Evolutionary conservation across 1,140 invertebrate genomes (phyloP), one percentile per base, ranked within the genome.

Genomic region (Battus philenor): DNA sequence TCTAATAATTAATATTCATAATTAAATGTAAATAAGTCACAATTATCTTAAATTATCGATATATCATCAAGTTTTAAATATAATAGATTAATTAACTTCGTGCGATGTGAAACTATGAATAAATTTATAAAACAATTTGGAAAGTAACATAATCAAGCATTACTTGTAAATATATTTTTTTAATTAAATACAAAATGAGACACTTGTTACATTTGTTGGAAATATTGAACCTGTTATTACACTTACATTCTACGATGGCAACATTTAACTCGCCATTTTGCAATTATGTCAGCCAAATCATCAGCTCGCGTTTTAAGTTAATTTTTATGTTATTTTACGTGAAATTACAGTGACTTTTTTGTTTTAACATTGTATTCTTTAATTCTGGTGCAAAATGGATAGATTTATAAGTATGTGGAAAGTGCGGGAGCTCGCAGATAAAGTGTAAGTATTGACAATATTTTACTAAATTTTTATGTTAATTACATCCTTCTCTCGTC

Each of bases 341-440:
- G 49, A 63, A 70, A 64, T 71, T 71, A 54, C 49, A 61, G 71
- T 77, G 69, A 54, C 71, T 73, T 71, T 73, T 52, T 53, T 41
- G 16, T 68, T 70, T 73, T 51, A n/a, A 53, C 59, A 62, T 32
- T 46, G 50, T 31, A 50, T 32, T 50, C 41, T 48, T 41, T 47
- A 41, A 59, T 46, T 50, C 64, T 68, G 54, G 47, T 63, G 56
- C 55, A 54, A 77, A 70, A 90, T 90, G 89, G 90, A 91, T 75
- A 90, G 90, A 73, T 89, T 91, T 75, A 93, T 93, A 84, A 94
- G 92, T 77, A 94, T 95, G 93, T 97, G 95, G 95, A 97, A 97
- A 90, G 92, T 97, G 68, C 91, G 95, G 63, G 96, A 98, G 87
- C 73, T 98, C 53, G 94, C 95, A 63, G 95, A 98, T 81, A 97